Evolutionary conservation across 1,140 invertebrate genomes (phyloP), one percentile per base, ranked within the genome.

Genomic region (Melipona quadrifasciata): DNA sequence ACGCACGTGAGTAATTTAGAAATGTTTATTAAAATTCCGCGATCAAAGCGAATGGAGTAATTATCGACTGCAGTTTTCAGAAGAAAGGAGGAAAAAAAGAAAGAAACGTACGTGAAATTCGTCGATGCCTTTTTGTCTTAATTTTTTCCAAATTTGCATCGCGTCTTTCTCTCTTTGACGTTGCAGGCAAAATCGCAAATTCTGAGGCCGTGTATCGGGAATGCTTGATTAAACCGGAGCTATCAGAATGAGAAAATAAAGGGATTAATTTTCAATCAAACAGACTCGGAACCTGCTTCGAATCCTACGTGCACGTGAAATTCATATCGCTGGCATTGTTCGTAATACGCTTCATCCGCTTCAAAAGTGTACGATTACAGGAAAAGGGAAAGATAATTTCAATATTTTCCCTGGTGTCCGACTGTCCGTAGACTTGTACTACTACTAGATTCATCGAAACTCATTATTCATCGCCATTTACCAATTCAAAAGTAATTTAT

Each of bases 171-270:
- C 34, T 75, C 24, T 24, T 75, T 58, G 31, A 11, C 16, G n/a
- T 61, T 47, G 8, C 8, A 47, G 16, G n/a, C 24, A 68, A 12
- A 47, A 47, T 34, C 16, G 21, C 47, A 34, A 27, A 34, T 27
- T 24, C 19, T 0, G n/a, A 14, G 21, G 53, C 24, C 21, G 61
- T n/a, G 39, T 24, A 55, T 24, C 61, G 31, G 19, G 39, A 8
- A 68, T 34, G 31, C n/a, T 68, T 39, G 67, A 68, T 68, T 68
- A 68, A 68, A 68, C 16, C 31, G 67, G 39, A 68, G 19, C 67
- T 68, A 39, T 68, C 19, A 68, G 31, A 68, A 39, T 68, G 34
- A 34, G 31, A 68, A 68, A 68, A 68, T 68, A 68, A 11, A 68
- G 67, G 31, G 67, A 68, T 68, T 39, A 68, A 68, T 68, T 68